phyloP scores from a whole-genome alignment of 2,113 vertebrate species.

The Athene noctua region DNA sequence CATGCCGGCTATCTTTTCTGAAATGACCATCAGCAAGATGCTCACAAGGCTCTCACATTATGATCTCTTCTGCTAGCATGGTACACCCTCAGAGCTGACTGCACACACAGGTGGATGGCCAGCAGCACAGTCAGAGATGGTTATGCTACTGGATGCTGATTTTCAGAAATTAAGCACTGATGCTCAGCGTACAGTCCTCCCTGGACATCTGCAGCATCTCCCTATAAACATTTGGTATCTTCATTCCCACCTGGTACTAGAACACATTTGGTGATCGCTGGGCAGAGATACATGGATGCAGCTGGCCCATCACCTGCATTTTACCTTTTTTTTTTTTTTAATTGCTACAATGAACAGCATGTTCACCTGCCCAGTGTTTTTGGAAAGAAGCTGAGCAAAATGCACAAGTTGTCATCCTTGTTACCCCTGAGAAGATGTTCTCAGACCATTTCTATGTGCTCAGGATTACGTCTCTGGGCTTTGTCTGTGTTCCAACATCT shows the following conservation, averaged over 20 bases:
- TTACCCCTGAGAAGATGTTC: background rate
- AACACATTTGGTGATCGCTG: background rate
- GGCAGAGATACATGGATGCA: background rate
- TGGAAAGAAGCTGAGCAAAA: background rate
- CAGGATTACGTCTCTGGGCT: background rate
- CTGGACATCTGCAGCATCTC: background rate
- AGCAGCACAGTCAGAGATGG: background rate
- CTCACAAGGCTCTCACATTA: background rate
- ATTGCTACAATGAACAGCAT: background rate
- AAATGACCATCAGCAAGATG: background rate
- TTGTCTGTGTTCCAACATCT: constrained; percentile 32
- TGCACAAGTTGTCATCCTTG: background rate
- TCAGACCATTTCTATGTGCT: constrained; percentile 27
- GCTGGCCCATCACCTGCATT: background rate
- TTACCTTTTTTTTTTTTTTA: background rate
- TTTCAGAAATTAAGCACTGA: background rate
- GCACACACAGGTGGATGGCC: background rate
- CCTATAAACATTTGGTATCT: background rate
- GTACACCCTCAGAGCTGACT: background rate
- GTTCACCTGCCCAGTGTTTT: background rate
- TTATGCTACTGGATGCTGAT: background rate
- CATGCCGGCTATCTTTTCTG: background rate
- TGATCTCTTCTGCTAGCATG: background rate
- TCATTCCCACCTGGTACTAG: background rate
- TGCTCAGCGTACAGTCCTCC: background rate